Percentiles rank a stretch among this genome's conserved stretches.
These are phyloP conservation scores for Cinara cedri DNA, from an alignment of 2,888 invertebrate genomes.

Conservation along the genomic window DNA sequence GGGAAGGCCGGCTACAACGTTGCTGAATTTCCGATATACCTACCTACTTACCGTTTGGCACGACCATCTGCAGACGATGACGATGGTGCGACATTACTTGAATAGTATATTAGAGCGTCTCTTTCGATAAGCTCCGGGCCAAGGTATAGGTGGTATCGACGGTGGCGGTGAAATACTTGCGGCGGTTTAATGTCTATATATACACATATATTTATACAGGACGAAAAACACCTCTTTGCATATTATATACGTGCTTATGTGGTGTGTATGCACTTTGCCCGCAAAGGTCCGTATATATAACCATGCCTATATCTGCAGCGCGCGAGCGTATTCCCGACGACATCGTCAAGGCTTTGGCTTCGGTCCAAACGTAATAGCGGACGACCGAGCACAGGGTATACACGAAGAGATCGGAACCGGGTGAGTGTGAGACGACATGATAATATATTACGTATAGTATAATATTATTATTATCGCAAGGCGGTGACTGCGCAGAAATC, in stretches of 20 bases:
- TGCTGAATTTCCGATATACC: conserved; percentile 35
- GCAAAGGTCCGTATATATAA: no score
- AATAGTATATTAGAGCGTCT: conserved; percentile 42
- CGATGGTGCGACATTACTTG: conserved; percentile 40
- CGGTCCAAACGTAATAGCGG: no score
- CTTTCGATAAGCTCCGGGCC: conserved; percentile 16
- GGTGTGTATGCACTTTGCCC: neutral
- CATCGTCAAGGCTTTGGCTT: conserved; percentile 12
- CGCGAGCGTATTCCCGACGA: neutral
- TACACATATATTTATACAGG: neutral
- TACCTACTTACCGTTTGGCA: conserved; percentile 37
- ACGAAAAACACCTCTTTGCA: conserved; percentile 33
- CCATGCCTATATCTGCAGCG: no score
- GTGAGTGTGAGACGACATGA: neutral
- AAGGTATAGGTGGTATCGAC: neutral
- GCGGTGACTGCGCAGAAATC: neutral
- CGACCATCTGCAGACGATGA: conserved; percentile 26
- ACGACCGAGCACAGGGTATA: no score
- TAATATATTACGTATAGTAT: neutral
- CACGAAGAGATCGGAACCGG: neutral
- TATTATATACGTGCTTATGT: neutral
- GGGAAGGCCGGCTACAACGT: neutral
- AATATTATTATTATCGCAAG: neutral
- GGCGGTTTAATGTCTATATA: neutral
- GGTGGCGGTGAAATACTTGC: neutral